Evolutionary conservation across 2,113 vertebrate genomes (phyloP), one percentile per base, ranked within the genome.

Genomic region (Lota lota): DNA sequence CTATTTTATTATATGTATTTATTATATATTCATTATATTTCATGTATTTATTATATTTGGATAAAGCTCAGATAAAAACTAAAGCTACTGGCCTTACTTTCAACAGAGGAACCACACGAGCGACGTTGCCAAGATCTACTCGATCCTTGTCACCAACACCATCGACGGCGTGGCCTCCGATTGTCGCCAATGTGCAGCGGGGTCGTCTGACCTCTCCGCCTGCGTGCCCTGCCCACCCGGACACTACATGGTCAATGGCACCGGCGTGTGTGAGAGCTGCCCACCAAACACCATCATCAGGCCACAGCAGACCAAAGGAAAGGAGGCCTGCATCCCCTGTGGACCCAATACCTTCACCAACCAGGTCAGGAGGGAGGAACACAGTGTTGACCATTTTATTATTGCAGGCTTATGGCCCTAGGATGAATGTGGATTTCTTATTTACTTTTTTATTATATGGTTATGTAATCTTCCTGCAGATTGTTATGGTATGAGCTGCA

Each of bases 61-160:
- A 47, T 11, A 47, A 47, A 11, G 8, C 10, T 10, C 7, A 11
- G 10, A 11, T 11, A 47, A 47, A 10, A 47, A 47, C 7, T 2
- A 12, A 14, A 47, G 40, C 8, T 11, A 47, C 40, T 47, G 40
- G 40, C 40, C 40, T 47, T 47, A 47, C 40, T 47, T 5, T 47
- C 40, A 47, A 47, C 12, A 47, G 62, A 94, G 91, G 57, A 91
- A 87, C 54, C 94, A 94, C 81, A 95, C 93, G 20, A 74, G 65
- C 0, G 95, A 98, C 1, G 77, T 93, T 16, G 96, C 95, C 75
- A 98, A 94, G 84, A 92, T 98, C 77, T 99, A 95, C 85, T 94
- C 94, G n/a, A 56, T 99, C 88, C 93, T 93, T 1, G 73, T 99
- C 86, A 95, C 92, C 79, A 98, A 98, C 0, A 94, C 92, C 54